Base-by-base conservation (phyloP, 2,113 vertebrate species). In the Bolborhynchus lineola region DNA sequence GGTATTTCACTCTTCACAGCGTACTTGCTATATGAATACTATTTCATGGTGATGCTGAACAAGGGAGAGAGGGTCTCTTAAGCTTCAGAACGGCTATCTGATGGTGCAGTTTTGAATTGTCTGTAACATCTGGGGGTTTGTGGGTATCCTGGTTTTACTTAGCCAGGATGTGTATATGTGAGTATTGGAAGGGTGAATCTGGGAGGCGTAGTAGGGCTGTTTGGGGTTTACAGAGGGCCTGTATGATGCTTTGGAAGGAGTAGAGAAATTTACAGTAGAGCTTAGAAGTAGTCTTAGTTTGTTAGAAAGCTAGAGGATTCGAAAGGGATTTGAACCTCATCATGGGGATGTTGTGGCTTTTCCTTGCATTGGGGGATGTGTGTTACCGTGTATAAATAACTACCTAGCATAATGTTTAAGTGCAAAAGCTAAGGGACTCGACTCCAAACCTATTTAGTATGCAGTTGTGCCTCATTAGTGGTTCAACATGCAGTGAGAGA, bases 391-490 rank as follows among this genome's bases (percentile, higher is more conserved):
- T 60, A n/a, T 64, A 53, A 39, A 29, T 74, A 31, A 13, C 33
- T 41, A 4, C 20, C 25, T 57, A 0, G 59, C 42, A 10, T 17
- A 52, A 2, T 3, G 28, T 9, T 44, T 21, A 26, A 41, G 1
- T 55, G 17, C 33, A 39, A 31, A 41, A 75, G 15, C 41, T 16
- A 6, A 35, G 16, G 17, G 6, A 7, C 39, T 88, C 6, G 9
- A 49, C 7, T 9, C 12, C 47, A 23, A 47, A 53, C 7, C 49
- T 11, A 9, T 6, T 42, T 19, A 16, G 18, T 50, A 0, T 17
- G 33, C 31, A 35, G 0, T 7, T 0, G 0, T 35, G 25, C 57
- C 42, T 53, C 9, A 6, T 2, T 11, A 72, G 2, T 3, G 10
- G 21, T 1, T 81, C 41, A 46, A 2, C 14, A 3, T 19, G 23